Evolutionary conservation across 2,797 vertebrate species (phyloP).

Genomic region (Labroides dimidiatus): DNA sequence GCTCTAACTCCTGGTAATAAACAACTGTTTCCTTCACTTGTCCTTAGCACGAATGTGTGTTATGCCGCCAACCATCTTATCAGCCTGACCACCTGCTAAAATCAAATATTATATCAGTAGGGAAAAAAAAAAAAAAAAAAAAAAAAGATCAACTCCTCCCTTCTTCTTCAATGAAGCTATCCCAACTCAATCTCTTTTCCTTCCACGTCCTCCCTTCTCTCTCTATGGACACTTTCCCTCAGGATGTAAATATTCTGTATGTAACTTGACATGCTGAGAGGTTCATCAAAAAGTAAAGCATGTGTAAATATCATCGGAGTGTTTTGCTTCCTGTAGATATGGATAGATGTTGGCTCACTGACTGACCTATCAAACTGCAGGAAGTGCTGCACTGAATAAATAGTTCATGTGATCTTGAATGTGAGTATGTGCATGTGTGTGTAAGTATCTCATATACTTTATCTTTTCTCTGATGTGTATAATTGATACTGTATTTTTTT

Average conservation of each 20-base stretch:
- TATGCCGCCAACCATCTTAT: slow-evolving; percentile 58
- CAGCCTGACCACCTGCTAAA: slow-evolving; percentile 60
- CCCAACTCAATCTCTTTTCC: slow-evolving; percentile 24
- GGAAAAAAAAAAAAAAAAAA: slow-evolving; percentile 48
- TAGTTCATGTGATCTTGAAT: slow-evolving; percentile 6
- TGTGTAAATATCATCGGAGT: slow-evolving; percentile 58
- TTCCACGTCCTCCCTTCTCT: neutral
- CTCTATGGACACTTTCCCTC: slow-evolving; percentile 9
- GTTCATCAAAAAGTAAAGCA: slow-evolving; percentile 42
- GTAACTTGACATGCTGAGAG: slow-evolving; percentile 39
- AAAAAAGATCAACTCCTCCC: slow-evolving; percentile 34
- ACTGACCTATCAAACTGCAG: slow-evolving; percentile 44
- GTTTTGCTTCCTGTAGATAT: slow-evolving; percentile 41
- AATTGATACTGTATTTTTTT: neutral
- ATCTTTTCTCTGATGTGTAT: neutral
- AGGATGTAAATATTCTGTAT: slow-evolving; percentile 44
- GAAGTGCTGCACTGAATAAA: slow-evolving; percentile 38
- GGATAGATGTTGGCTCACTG: slow-evolving; percentile 35
- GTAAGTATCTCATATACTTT: neutral
- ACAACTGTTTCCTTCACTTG: slow-evolving; percentile 18
- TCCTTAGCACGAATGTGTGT: slow-evolving; percentile 21
- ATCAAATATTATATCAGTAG: slow-evolving; percentile 49
- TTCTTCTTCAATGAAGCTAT: slow-evolving; percentile 1
- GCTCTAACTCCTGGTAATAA: slow-evolving; percentile 14
- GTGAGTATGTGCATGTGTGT: neutral